Evolutionary conservation across 2,113 vertebrate genomes (phyloP).

Genomic region (Todiramphus saurophagus): DNA sequence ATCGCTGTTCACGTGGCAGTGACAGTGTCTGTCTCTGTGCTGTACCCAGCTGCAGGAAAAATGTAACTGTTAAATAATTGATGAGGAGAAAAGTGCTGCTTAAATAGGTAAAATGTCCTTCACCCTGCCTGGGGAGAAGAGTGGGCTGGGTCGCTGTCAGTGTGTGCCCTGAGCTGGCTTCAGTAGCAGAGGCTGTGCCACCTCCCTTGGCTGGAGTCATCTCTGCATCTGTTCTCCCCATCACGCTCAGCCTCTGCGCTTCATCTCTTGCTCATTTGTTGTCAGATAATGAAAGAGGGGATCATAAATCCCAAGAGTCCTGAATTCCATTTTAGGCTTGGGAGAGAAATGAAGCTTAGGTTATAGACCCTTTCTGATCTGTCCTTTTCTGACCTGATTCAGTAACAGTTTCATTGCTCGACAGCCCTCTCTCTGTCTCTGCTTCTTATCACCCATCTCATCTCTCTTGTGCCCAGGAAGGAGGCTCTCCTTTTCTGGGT

Average conservation of each 20-base stretch:
- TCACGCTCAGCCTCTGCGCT: fast-evolving
- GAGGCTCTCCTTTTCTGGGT: not conserved
- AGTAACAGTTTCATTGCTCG: fast-evolving
- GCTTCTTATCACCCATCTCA: not conserved
- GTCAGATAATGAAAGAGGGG: not conserved
- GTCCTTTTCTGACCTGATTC: not conserved
- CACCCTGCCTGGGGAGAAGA: fast-evolving
- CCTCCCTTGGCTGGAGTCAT: fast-evolving
- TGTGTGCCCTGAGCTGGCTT: fast-evolving
- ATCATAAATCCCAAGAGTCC: not conserved
- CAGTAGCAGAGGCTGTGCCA: fast-evolving
- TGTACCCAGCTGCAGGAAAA: not conserved
- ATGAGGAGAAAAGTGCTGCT: not conserved
- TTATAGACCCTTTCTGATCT: not conserved
- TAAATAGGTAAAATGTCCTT: not conserved
- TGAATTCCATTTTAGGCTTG: not conserved
- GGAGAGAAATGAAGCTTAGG: not conserved
- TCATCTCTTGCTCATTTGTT: not conserved
- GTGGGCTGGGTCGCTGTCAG: not conserved
- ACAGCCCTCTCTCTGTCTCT: not conserved
- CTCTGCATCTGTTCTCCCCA: not conserved
- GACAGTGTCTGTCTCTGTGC: not conserved
- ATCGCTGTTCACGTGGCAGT: fast-evolving
- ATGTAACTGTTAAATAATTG: not conserved
- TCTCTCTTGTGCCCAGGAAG: not conserved